Percentiles rank a stretch among this genome's conserved stretches.
phyloP scores from a whole-genome alignment of 2,113 vertebrate species.

The Chlamydotis undulata region DNA sequence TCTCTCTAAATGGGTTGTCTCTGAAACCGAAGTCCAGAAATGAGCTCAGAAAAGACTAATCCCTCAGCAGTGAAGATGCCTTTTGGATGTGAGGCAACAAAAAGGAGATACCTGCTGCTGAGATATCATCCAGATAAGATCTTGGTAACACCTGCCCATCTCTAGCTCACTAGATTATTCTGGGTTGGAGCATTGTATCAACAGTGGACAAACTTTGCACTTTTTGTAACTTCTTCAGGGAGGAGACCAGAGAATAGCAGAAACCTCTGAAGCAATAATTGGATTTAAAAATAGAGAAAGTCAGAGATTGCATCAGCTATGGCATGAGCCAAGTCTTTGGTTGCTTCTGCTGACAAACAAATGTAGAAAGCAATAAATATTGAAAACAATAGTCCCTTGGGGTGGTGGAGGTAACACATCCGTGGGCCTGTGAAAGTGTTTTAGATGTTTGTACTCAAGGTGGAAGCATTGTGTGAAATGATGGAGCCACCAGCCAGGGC shows the following conservation, averaged over 20 bases:
- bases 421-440: neutral
- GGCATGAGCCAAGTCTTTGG: neutral
- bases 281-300: neutral
- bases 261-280: neutral
- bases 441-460: rapidly evolving
- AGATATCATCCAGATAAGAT: neutral
- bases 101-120: neutral
- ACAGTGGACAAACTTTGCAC: neutral
- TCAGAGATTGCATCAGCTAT: neutral
- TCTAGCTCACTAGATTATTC: neutral
- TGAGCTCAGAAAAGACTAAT: neutral
- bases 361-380: neutral
- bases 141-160: neutral
- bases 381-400: neutral
- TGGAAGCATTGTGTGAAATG: neutral
- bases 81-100: neutral
- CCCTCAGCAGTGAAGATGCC: too few species aligned
- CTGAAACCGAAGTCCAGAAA: neutral
- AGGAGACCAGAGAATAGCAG: neutral
- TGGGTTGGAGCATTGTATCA: neutral
- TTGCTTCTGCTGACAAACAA: neutral
- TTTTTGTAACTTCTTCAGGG: neutral
- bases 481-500: neutral
- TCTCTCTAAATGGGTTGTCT: neutral
- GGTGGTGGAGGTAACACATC: neutral